Conservation (phyloP, 2,113 vertebrate species). For the rat (Rattus norvegicus) region DNA sequence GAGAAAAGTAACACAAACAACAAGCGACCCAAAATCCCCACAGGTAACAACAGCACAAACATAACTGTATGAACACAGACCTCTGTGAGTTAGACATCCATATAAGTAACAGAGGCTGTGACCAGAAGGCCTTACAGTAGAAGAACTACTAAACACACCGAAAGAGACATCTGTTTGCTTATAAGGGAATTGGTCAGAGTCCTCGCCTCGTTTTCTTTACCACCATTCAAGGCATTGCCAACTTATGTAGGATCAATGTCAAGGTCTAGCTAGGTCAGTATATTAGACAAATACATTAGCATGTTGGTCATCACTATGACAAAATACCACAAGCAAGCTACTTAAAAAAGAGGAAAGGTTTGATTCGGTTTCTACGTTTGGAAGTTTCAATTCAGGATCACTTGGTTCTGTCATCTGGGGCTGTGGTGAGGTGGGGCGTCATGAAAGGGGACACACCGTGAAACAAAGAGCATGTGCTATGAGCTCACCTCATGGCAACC, state of each 20-base stretch:
- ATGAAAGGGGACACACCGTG: no score
- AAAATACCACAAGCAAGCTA: neutral
- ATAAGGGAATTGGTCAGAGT: neutral
- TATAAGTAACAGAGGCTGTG: neutral
- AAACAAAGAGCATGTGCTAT: neutral
- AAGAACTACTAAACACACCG: neutral
- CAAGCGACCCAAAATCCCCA: neutral
- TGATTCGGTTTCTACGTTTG: neutral
- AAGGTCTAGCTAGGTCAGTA: neutral
- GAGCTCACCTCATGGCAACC: neutral
- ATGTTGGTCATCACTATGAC: neutral
- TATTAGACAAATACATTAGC: neutral
- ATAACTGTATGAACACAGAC: neutral
- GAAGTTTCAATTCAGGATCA: neutral
- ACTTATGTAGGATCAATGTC: neutral
- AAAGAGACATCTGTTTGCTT: neutral
- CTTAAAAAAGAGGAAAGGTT: neutral
- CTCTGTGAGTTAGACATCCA: neutral
- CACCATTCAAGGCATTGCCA: neutral
- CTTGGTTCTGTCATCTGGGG: neutral
- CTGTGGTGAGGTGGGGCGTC: neutral
- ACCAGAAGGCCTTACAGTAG: neutral
- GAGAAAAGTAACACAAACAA: neutral
- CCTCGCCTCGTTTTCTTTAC: neutral
- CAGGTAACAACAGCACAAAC: neutral